phyloP scores from a whole-genome alignment of 2,888 invertebrate species.

The Oxytorus armatus region DNA sequence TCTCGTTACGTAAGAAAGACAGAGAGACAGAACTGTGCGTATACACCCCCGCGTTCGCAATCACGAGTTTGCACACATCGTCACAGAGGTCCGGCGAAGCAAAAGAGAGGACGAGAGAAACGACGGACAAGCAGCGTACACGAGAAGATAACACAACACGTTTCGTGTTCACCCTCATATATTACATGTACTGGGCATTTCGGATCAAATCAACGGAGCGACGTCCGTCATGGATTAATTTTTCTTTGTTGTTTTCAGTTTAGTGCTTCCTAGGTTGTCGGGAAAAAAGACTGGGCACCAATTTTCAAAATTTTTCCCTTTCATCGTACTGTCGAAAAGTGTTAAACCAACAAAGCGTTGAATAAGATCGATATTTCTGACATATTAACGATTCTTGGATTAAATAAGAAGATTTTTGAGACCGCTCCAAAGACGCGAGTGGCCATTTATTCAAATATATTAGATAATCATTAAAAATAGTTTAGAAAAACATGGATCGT shows the following conservation, averaged over 20 bases:
- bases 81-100: constrained; percentile 15
- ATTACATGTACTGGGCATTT: constrained; percentile 10
- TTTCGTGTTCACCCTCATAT: constrained; percentile 53
- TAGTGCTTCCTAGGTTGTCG: too few species aligned
- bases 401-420: too few species aligned
- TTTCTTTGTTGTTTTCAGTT: background rate
- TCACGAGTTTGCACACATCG: constrained; percentile 24
- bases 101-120: constrained; percentile 67
- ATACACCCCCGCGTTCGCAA: constrained; percentile 57
- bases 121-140: constrained; percentile 68
- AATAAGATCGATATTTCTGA: too few species aligned
- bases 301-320: background rate
- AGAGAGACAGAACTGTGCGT: constrained; percentile 18
- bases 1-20: constrained; percentile 67
- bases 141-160: constrained; percentile 73
- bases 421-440: too few species aligned
- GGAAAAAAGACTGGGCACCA: too few species aligned
- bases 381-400: too few species aligned
- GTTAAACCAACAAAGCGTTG: too few species aligned
- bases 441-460: too few species aligned
- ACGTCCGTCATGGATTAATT: background rate
- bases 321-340: too few species aligned
- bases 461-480: too few species aligned
- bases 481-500: too few species aligned
- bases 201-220: background rate